These are phyloP conservation scores for Steinernema feltiae DNA, from an alignment of 1,140 invertebrate species.

Conservation along the genomic window DNA sequence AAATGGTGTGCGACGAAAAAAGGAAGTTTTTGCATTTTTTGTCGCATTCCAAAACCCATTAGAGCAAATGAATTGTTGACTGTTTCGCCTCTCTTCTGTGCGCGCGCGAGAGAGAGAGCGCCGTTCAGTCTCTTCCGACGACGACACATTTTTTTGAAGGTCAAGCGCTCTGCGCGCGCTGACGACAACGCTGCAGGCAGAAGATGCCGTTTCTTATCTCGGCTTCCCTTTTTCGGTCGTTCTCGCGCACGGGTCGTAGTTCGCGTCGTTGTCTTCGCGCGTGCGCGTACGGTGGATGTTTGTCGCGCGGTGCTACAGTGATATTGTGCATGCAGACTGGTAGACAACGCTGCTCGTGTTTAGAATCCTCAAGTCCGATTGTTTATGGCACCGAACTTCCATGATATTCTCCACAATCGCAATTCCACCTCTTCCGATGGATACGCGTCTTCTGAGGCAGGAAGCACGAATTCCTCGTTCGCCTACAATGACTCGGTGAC, in stretches of 20 bases:
- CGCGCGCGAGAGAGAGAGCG: too few relatives aligned
- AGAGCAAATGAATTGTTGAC: slow-evolving; percentile 2
- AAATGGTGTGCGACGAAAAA: background rate
- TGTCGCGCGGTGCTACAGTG: background rate
- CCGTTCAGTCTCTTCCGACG: background rate
- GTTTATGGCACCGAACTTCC: slow-evolving; percentile 13
- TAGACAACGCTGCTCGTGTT: too few relatives aligned
- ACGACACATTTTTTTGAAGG: slow-evolving; percentile 12
- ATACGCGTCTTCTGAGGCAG: background rate
- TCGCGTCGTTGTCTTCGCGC: too few relatives aligned
- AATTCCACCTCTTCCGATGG: slow-evolving; percentile 3
- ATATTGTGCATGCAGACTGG: too few relatives aligned
- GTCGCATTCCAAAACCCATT: background rate
- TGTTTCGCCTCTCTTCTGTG: slow-evolving; percentile 6
- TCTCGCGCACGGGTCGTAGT: too few relatives aligned
- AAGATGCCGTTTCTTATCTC: background rate
- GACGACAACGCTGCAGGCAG: too few relatives aligned
- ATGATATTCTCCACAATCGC: background rate
- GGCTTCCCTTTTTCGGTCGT: background rate
- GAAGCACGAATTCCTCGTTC: slow-evolving; percentile 1
- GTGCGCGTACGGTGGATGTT: too few relatives aligned
- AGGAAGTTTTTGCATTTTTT: background rate
- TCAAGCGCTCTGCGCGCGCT: background rate
- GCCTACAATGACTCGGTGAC: slow-evolving; percentile 14
- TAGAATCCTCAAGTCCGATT: too few relatives aligned